A percentile compares a stretch with the other conserved stretches of the same genome.
Conservation (phyloP, 2,797 vertebrate species). For the Pantherophis alleghaniensis region DNA sequence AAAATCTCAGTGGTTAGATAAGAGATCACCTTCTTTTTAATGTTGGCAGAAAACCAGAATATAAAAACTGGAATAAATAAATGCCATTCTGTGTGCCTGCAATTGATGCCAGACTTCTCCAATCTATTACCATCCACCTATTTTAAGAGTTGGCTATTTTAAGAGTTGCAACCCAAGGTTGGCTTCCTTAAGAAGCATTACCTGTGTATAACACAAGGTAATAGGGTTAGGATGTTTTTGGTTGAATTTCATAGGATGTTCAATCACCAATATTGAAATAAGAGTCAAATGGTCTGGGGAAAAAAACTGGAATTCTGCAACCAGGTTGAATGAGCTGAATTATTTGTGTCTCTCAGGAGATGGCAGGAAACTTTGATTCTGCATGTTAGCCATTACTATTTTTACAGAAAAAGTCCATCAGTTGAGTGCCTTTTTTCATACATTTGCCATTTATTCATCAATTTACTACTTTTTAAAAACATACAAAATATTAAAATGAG, state of each 20-base stretch:
- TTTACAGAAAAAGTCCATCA: slow-evolving; percentile 53
- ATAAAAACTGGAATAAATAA: neutral
- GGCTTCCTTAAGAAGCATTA: neutral
- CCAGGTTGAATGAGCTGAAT: slow-evolving; percentile 51
- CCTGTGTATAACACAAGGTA: neutral
- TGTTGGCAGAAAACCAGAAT: neutral
- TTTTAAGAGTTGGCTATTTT: neutral
- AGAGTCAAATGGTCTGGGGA: neutral
- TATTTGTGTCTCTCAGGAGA: slow-evolving; percentile 62
- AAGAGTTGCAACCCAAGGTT: neutral
- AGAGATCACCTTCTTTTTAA: neutral
- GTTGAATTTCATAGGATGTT: neutral
- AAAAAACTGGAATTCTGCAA: slow-evolving; percentile 25
- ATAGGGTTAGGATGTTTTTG: neutral
- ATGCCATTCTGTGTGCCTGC: neutral
- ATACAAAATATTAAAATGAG: slow-evolving; percentile 36
- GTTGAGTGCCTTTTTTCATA: slow-evolving; percentile 52
- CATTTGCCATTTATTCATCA: slow-evolving; percentile 55
- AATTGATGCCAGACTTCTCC: neutral
- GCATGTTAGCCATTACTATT: slow-evolving; percentile 64
- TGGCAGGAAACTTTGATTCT: slow-evolving; percentile 46
- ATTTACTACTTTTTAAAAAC: slow-evolving; percentile 30
- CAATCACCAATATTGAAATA: neutral
- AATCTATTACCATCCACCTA: neutral
- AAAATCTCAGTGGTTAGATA: neutral